Evolutionary conservation across 2,797 vertebrate species (phyloP).

Genomic region (Arnoldichthys spilopterus): DNA sequence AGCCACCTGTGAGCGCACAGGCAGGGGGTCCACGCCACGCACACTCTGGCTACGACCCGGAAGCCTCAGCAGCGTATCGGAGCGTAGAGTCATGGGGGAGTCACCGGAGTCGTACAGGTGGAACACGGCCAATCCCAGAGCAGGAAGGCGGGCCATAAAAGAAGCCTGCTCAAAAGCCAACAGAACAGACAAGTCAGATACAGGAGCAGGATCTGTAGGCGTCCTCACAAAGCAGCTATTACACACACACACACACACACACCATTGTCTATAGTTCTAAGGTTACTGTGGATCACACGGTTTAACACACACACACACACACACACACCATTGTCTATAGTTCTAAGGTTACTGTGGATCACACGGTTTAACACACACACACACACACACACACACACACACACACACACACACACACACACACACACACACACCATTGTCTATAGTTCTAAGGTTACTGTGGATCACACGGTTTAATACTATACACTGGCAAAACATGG

Average conservation of each 20-base stretch:
- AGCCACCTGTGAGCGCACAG: constrained; percentile 77
- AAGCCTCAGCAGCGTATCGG: constrained; percentile 85
- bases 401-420: too few species aligned
- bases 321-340: too few species aligned
- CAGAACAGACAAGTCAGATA: neutral
- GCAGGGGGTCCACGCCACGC: constrained; percentile 75
- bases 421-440: too few species aligned
- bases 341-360: too few species aligned
- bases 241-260: neutral
- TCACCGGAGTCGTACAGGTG: constrained; percentile 85
- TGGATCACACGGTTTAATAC: too few species aligned
- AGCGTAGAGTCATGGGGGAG: constrained; percentile 75
- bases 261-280: neutral
- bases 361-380: too few species aligned
- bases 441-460: too few species aligned
- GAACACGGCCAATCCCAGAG: constrained; percentile 87
- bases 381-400: too few species aligned
- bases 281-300: too few species aligned
- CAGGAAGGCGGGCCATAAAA: constrained; percentile 86
- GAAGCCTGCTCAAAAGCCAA: constrained; percentile 78
- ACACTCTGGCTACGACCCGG: constrained; percentile 70
- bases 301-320: too few species aligned
- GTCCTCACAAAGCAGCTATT: neutral
- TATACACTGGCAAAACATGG: too few species aligned
- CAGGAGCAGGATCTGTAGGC: neutral